These are phyloP conservation scores for Phoxinus phoxinus DNA, from an alignment of 2,113 vertebrate species.

Conservation along the genomic window DNA sequence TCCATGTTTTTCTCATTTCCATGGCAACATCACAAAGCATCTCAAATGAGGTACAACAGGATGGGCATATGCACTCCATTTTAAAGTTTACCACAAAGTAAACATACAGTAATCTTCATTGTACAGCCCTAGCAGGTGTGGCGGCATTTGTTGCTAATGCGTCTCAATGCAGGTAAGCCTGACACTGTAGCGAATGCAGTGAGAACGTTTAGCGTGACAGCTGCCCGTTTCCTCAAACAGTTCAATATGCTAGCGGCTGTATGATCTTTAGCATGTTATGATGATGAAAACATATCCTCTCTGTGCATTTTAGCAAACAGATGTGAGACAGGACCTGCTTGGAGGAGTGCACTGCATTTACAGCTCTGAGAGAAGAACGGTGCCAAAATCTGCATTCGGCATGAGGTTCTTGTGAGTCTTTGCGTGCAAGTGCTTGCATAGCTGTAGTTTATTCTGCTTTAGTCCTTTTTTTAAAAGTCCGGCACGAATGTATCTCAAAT, in stretches of 20 bases:
- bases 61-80: constrained; percentile 29
- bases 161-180: neutral
- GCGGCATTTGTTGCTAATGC: neutral
- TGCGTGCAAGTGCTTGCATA: constrained; percentile 36
- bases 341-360: constrained; percentile 14
- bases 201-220: constrained; percentile 19
- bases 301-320: constrained; percentile 16
- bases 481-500: neutral
- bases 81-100: constrained; percentile 43
- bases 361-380: neutral
- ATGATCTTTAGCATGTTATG: neutral
- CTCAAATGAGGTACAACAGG: neutral
- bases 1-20: neutral
- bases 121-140: constrained; percentile 19
- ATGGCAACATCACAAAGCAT: constrained; percentile 17
- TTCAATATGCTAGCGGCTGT: constrained; percentile 8
- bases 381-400: constrained; percentile 28
- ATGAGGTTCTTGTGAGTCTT: constrained; percentile 32
- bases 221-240: constrained; percentile 1
- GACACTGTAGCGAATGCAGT: neutral
- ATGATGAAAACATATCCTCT: constrained; percentile 17
- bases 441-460: constrained; percentile 29
- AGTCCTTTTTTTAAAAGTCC: constrained; percentile 1
- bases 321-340: constrained; percentile 17
- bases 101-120: constrained; percentile 30